Evolutionary conservation across 2,113 vertebrate genomes (phyloP).

Genomic region (Oreochromis spilurus): DNA sequence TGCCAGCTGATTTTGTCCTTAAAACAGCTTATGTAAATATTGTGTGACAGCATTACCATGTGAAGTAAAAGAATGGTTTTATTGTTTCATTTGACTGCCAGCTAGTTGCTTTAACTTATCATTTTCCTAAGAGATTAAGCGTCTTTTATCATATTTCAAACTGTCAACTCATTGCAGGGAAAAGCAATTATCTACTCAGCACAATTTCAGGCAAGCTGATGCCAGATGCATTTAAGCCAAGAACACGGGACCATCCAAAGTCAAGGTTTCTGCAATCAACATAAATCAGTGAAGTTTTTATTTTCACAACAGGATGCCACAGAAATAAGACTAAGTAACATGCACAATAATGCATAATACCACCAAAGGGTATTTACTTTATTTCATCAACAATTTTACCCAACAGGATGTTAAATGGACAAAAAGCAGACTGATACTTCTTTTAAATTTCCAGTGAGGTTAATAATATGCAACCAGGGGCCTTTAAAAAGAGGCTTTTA

Average conservation of each 20-base stretch:
- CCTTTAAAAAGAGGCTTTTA: background rate
- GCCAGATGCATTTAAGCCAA: slow-evolving; percentile 27
- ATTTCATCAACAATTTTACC: background rate
- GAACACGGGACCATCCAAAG: background rate
- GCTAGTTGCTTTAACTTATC: background rate
- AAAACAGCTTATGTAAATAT: background rate
- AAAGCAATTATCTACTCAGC: slow-evolving; percentile 18
- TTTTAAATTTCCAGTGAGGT: background rate
- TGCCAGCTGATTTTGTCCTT: background rate
- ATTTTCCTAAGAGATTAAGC: background rate
- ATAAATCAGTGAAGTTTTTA: slow-evolving; percentile 13
- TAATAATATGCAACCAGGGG: background rate
- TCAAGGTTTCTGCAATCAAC: slow-evolving; percentile 13
- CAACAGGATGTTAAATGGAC: background rate
- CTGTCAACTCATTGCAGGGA: background rate
- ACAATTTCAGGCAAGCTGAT: slow-evolving; percentile 1
- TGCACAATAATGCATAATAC: background rate
- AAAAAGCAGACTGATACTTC: background rate
- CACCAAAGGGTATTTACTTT: background rate
- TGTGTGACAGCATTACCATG: background rate
- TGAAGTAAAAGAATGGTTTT: background rate
- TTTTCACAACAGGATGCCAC: background rate
- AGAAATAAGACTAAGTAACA: background rate
- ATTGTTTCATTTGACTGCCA: background rate
- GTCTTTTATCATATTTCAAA: background rate